Evolutionary conservation across 2,888 invertebrate species (phyloP).

Genomic region (Drosophila macrospina): DNA sequence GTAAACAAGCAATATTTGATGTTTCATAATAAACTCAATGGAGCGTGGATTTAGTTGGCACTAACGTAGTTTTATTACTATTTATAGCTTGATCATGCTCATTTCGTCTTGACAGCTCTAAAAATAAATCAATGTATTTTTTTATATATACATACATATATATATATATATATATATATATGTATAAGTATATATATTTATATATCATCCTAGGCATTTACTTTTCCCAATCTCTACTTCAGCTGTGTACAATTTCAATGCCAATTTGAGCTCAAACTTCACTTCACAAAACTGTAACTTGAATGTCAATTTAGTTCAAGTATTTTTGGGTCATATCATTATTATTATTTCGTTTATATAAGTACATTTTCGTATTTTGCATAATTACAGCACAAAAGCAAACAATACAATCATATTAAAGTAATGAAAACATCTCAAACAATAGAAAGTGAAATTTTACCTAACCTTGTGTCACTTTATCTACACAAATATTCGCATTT

Average conservation of each 20-base stretch:
- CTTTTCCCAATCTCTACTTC: slow-evolving; percentile 7
- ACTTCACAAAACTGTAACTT: slow-evolving; percentile 13
- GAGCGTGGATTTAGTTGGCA: neutral
- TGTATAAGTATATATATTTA: no score
- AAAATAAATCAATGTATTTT: no score
- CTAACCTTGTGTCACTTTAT: slow-evolving; percentile 28
- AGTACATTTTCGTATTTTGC: slow-evolving; percentile 37
- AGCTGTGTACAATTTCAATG: slow-evolving; percentile 12
- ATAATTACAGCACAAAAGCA: slow-evolving; percentile 45
- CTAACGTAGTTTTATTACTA: slow-evolving; percentile 5
- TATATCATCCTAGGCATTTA: slow-evolving; percentile 13
- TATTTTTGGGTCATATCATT: slow-evolving; percentile 10
- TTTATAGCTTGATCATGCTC: neutral
- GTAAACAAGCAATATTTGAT: neutral
- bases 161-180: no score
- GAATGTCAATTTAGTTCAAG: slow-evolving; percentile 24
- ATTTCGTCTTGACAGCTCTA: neutral
- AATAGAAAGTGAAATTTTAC: slow-evolving; percentile 57
- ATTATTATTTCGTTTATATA: slow-evolving; percentile 35
- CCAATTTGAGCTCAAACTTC: slow-evolving; percentile 2
- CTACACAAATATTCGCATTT: neutral
- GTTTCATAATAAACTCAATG: neutral
- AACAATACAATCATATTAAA: neutral
- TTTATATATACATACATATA: no score
- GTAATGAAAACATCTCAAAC: slow-evolving; percentile 39